A percentile compares a stretch with the other conserved stretches of the same genome.
Conservation (phyloP, 2,797 vertebrate genomes). For the Sebastes diploproa region DNA sequence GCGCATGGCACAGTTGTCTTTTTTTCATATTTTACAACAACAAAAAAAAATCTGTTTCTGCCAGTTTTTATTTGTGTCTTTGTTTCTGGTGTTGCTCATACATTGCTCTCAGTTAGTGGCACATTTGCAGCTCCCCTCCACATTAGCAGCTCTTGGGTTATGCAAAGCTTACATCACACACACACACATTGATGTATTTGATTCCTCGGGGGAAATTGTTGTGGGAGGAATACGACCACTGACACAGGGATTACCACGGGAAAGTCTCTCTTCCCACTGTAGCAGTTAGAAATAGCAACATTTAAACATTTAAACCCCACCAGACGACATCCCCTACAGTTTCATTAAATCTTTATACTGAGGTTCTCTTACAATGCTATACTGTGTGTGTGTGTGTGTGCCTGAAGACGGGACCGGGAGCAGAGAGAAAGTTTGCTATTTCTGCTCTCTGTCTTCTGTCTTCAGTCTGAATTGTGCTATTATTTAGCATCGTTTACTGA, state of each 20-base stretch:
- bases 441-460: slow-evolving; percentile 22
- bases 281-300: slow-evolving; percentile 64
- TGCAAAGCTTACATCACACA: slow-evolving; percentile 59
- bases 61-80: background rate
- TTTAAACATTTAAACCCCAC: slow-evolving; percentile 76
- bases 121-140: background rate
- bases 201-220: slow-evolving; percentile 45
- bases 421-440: slow-evolving; percentile 15
- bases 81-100: background rate
- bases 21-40: slow-evolving; percentile 9
- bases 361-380: slow-evolving; percentile 40
- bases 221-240: slow-evolving; percentile 50
- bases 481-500: slow-evolving; percentile 31
- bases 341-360: slow-evolving; percentile 73
- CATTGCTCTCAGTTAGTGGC: background rate
- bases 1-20: background rate
- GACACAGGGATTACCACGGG: slow-evolving; percentile 53
- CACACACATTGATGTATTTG: slow-evolving; percentile 28
- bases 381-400: slow-evolving; percentile 8
- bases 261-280: slow-evolving; percentile 41
- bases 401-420: background rate
- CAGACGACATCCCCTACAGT: slow-evolving; percentile 60
- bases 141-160: slow-evolving; percentile 26
- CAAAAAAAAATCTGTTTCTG: background rate
- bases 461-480: slow-evolving; percentile 13